Evolutionary conservation across 2,888 invertebrate genomes (phyloP).

Genomic region (Lypha dubia): DNA sequence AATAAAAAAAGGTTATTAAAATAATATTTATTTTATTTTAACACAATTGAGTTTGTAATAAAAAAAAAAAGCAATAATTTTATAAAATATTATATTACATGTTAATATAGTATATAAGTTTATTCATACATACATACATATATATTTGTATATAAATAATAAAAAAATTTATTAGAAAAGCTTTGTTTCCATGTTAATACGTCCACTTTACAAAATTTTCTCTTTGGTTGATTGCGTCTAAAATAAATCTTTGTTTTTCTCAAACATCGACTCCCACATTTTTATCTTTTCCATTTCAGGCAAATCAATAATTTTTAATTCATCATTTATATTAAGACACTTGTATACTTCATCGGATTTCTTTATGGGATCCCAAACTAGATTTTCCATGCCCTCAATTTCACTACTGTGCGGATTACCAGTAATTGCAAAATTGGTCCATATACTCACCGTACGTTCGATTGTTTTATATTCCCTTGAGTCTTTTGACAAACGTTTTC

Average conservation of each 20-base stretch:
- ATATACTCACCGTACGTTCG: slow-evolving; percentile 79
- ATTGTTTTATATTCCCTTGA: slow-evolving; percentile 80
- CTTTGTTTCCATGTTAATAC: slow-evolving; percentile 1
- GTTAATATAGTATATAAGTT: slow-evolving; percentile 38
- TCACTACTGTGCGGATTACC: slow-evolving; percentile 80
- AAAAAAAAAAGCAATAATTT: slow-evolving; percentile 5
- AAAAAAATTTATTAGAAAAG: slow-evolving; percentile 52
- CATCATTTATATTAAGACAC: slow-evolving; percentile 81
- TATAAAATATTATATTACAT: slow-evolving; percentile 30
- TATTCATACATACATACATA: neutral
- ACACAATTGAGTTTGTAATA: slow-evolving; percentile 24
- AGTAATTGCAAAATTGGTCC: slow-evolving; percentile 80
- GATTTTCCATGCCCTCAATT: slow-evolving; percentile 77
- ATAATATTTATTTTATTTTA: slow-evolving; percentile 25
- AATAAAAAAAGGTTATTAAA: slow-evolving; percentile 24
- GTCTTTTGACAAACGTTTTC: slow-evolving; percentile 76
- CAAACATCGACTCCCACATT: slow-evolving; percentile 80
- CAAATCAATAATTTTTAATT: slow-evolving; percentile 78
- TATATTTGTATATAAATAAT: slow-evolving; percentile 28
- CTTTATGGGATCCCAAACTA: slow-evolving; percentile 79
- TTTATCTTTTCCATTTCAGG: slow-evolving; percentile 80
- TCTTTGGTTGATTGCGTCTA: slow-evolving; percentile 72
- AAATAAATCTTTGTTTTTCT: slow-evolving; percentile 76
- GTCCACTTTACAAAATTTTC: slow-evolving; percentile 18
- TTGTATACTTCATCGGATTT: slow-evolving; percentile 77